A percentile compares a stretch with the other conserved stretches of the same genome.
Evolutionary conservation across 2,797 vertebrate genomes (phyloP).

Genomic region (Xerus rutilus): DNA sequence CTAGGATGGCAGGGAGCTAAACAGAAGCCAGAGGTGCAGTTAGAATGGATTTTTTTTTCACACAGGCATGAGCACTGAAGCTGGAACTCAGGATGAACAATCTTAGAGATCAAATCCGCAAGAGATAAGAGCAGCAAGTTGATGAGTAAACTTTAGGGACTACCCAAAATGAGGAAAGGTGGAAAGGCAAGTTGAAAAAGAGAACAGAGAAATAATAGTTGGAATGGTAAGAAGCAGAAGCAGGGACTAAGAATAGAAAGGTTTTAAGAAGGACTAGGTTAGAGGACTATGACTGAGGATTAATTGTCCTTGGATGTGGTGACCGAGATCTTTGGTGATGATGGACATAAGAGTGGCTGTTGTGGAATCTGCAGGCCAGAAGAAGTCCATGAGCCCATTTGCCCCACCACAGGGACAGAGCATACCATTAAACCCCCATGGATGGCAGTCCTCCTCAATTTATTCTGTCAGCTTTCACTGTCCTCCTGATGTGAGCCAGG

Average conservation of each 20-base stretch:
- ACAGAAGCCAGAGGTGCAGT: not conserved
- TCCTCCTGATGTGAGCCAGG: not conserved
- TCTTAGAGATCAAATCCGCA: not conserved
- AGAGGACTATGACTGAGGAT: not conserved
- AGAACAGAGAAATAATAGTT: not conserved
- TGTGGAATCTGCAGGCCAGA: not conserved
- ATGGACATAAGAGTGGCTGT: not conserved
- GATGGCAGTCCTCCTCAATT: not conserved
- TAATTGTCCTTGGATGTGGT: not conserved
- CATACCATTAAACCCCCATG: fast-evolving
- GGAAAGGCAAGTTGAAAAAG: not conserved
- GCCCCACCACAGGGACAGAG: not conserved
- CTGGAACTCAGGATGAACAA: not conserved
- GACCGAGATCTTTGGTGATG: not conserved
- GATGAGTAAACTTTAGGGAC: not conserved
- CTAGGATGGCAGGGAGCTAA: not conserved
- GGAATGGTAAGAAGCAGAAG: not conserved
- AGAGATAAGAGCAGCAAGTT: not conserved
- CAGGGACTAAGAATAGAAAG: not conserved
- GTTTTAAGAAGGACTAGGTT: not conserved
- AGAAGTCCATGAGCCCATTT: not conserved
- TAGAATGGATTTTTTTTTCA: not conserved
- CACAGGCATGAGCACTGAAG: not conserved
- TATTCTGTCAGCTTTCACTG: not conserved
- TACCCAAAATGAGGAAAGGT: not conserved